Evolutionary conservation across 2,113 vertebrate species (phyloP), one percentile per base, ranked within the genome.

Genomic region (Cettia cetti): DNA sequence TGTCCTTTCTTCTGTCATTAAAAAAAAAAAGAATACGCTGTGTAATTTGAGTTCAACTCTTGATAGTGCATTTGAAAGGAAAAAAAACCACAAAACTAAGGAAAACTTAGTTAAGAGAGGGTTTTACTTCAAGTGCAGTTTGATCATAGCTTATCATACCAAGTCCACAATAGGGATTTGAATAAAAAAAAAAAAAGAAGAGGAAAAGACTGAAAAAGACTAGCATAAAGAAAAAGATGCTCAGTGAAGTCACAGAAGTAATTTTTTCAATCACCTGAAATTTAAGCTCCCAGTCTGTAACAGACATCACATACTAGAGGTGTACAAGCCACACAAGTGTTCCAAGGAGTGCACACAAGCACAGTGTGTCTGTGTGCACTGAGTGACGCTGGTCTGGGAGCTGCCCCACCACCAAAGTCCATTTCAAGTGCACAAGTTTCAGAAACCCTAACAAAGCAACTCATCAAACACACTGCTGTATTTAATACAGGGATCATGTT

Each of bases 401-500:
- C 50, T 35, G 44, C 60, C 30, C 50, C 47, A 26, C 40, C 59
- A 65, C 64, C 53, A 39, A 0, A 0, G 40, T 33, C 42, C 71
- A 64, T 40, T 71, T 57, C 52, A 66, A 70, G 24, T 28, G 31
- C 26, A 37, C 5, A 42, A 47, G 6, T 49, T 86, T 72, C 71
- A 93, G 75, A 74, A 90, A 74, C 8, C 4, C 28, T 21, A 94
- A 60, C 78, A 82, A 69, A 88, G 79, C 63, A 69, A n/a, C 37
- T 91, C 79, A 60, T 54, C 69, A n/a, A 75, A 69, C 45, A 82
- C 42, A 33, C 8, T 53, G 49, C 71, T 88, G n/a, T 39, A 39
- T 90, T 80, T 92, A 88, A 92, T 24, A 54, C 20, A 61, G 44
- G 49, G 53, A 82, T 93, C 63, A 39, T 18, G 47, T 94, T 88